phyloP scores from a whole-genome alignment of 2,888 invertebrate species.

The Poecilus cupreus region DNA sequence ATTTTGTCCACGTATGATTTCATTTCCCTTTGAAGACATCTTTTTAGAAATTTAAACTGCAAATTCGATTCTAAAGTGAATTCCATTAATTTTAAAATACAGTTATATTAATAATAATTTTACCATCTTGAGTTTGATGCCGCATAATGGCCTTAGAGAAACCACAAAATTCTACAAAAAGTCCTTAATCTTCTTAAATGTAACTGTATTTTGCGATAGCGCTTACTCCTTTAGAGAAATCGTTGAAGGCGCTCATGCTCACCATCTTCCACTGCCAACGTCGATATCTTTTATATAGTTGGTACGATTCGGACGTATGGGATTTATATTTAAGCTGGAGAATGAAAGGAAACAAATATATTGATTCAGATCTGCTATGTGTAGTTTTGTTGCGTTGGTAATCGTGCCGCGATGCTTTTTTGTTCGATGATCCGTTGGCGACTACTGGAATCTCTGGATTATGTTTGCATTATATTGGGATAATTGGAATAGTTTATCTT shows the following conservation, averaged over 20 bases:
- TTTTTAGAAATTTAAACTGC: too few species aligned
- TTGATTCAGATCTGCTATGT: not conserved
- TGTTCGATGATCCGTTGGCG: not conserved
- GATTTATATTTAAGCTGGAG: not conserved
- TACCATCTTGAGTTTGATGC: too few species aligned
- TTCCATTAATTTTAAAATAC: too few species aligned
- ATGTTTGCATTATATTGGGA: not conserved
- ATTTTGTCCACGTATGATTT: too few species aligned
- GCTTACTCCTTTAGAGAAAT: not conserved
- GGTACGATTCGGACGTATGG: not conserved
- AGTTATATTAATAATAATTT: too few species aligned
- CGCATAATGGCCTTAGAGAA: too few species aligned
- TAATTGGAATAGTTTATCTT: not conserved
- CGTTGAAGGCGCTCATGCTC: not conserved
- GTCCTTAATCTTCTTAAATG: not conserved
- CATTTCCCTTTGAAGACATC: too few species aligned
- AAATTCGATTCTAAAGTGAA: too few species aligned
- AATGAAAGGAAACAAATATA: not conserved
- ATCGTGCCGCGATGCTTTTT: not conserved
- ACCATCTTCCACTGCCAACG: not conserved
- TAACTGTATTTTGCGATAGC: not conserved
- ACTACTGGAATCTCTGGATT: not conserved
- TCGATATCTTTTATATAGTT: not conserved
- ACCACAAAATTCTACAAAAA: too few species aligned
- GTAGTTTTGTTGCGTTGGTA: not conserved